Evolutionary conservation across 2,888 invertebrate species (phyloP).

Genomic region (Eupithecia dodoneata): DNA sequence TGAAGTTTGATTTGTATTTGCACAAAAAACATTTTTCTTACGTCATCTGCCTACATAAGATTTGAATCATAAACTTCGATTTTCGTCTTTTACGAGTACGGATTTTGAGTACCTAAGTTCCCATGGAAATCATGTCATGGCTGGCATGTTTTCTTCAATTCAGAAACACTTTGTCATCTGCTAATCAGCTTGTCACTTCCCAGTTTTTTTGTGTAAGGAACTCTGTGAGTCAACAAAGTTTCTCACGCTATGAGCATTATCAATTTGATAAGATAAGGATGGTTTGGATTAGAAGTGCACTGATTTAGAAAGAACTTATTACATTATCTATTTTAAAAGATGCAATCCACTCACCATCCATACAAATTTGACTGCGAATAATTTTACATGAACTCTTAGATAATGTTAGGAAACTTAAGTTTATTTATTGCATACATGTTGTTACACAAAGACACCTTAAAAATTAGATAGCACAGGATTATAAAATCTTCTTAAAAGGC

Average conservation of each 20-base stretch:
- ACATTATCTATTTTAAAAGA: neutral
- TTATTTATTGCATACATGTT: too few relatives aligned
- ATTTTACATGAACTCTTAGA: neutral
- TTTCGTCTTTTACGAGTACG: neutral
- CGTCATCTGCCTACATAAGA: too few relatives aligned
- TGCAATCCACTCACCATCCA: neutral
- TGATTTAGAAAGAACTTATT: conserved; percentile 3
- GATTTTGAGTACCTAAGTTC: neutral
- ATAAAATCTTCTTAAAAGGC: too few relatives aligned
- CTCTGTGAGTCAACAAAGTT: conserved; percentile 34
- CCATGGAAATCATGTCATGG: too few relatives aligned
- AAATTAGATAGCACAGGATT: too few relatives aligned
- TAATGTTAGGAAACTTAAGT: too few relatives aligned
- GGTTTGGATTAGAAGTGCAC: conserved; percentile 7
- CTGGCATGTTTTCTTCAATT: neutral
- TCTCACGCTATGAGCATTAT: conserved; percentile 43
- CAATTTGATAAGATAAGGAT: conserved; percentile 37
- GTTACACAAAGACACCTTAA: too few relatives aligned
- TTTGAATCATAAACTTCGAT: neutral
- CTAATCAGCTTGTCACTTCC: conserved; percentile 20
- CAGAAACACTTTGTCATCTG: neutral
- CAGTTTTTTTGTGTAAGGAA: conserved; percentile 26
- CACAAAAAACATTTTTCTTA: too few relatives aligned
- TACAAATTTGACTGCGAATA: neutral
- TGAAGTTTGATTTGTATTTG: neutral